Base-by-base conservation (phyloP, 2,113 vertebrate species). In the Emydocephalus ijimae region DNA sequence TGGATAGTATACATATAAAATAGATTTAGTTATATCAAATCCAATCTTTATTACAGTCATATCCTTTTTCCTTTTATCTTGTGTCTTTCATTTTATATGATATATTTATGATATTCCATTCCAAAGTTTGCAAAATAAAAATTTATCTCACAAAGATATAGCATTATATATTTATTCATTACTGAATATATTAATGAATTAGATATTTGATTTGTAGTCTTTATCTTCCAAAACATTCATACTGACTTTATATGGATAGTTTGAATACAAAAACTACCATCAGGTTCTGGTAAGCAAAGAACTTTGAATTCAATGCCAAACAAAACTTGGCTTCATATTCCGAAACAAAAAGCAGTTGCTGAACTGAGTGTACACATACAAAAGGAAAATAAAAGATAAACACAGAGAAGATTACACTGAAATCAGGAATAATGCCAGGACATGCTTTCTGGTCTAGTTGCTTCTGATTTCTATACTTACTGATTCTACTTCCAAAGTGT, bases 271-370 rank as follows among this genome's bases (percentile, higher is more conserved):
- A 96, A 74, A 7, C 91, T 96, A 90, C 92, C 74, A 92, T 96
- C 96, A 96, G 61, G 50, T 92, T 95, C 59, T 94, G 92, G 92
- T 94, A 96, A 95, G 95, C 91, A 90, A 94, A 94, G 95, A 92
- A 92, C 59, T 92, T 94, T 94, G 69, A 21, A 91, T 94, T 11
- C 6, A 92, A 89, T 90, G 94, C 94, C 96, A 97, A 96, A 52
- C 1, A 93, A 95, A 95, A 94, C 94, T 94, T 95, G 92, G 59
- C 89, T 21, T 92, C 91, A 94, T 64, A 91, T 94, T 48, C 52
- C 92, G 95, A 96, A 96, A 95, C 26, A 92, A 64, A 90, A 94
- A 59, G 86, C 89, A 93, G 26, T 91, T 87, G 89, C 93, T 91
- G 61, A 92, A 48, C 96, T 96, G 93, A 96, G 94, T 96, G 90